Conservation (phyloP, 2,113 vertebrate genomes). For the Castor canadensis region DNA sequence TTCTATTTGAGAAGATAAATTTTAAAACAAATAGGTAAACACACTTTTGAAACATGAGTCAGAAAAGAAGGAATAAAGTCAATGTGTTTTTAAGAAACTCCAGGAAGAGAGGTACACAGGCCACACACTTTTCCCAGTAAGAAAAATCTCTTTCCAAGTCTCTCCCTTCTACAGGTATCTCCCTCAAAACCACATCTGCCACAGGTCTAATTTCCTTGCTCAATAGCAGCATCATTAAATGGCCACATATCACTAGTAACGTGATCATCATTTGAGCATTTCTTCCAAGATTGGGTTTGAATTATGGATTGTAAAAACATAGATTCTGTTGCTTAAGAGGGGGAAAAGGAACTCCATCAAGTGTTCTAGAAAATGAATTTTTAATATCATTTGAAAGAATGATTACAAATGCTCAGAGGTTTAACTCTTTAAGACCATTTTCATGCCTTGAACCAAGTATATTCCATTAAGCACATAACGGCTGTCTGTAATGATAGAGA, state of each 20-base stretch:
- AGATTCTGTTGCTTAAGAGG: conserved; percentile 36
- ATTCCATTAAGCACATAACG: not conserved
- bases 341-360: not conserved
- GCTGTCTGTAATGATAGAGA: not conserved
- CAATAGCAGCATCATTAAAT: conserved; percentile 90
- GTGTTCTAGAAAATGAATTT: conserved; percentile 63
- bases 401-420: conserved; percentile 48
- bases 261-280: conserved; percentile 88
- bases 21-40: conserved; percentile 76
- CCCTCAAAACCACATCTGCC: conserved; percentile 90
- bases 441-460: not conserved
- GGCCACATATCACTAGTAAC: conserved; percentile 84
- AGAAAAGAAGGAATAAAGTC: conserved; percentile 73
- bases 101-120: conserved; percentile 54
- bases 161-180: conserved; percentile 81
- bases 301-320: conserved; percentile 75
- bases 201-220: conserved; percentile 88
- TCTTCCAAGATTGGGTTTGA: conserved; percentile 80
- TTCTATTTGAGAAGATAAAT: conserved; percentile 54
- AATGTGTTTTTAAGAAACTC: conserved; percentile 84
- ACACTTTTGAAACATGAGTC: conserved; percentile 70
- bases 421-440: conserved; percentile 58
- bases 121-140: conserved; percentile 84
- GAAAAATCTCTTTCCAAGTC: conserved; percentile 88
- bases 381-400: conserved; percentile 68